These are phyloP conservation scores for Silurus aristotelis DNA, from an alignment of 2,797 vertebrate genomes.

Conservation along the genomic window DNA sequence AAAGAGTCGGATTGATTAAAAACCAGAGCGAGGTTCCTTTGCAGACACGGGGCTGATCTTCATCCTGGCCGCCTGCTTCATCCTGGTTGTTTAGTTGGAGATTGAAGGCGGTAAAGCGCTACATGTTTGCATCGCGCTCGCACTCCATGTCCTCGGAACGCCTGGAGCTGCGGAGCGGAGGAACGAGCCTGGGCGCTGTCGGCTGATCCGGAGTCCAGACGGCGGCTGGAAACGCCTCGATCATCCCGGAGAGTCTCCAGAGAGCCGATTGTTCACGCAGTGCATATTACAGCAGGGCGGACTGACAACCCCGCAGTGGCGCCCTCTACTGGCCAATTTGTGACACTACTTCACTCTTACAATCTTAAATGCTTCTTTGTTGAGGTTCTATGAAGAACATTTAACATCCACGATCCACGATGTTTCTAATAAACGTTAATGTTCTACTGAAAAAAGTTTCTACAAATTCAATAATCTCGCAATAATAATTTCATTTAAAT, in stretches of 20 bases:
- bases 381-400: too few species aligned
- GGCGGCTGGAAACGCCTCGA: conserved; percentile 60
- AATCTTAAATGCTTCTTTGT: too few species aligned
- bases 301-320: not conserved
- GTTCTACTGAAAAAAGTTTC: too few species aligned
- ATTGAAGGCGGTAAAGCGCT: not conserved
- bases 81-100: conserved; percentile 11
- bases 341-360: not conserved
- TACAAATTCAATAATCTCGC: too few species aligned
- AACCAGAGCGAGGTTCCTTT: not conserved
- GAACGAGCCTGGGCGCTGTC: not conserved
- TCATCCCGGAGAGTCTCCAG: conserved; percentile 48
- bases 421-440: too few species aligned
- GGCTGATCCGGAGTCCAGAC: conserved; percentile 45
- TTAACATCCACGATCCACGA: too few species aligned
- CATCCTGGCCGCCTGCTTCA: conserved; percentile 27
- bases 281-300: conserved; percentile 5
- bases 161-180: not conserved
- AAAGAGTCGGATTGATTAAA: too few species aligned
- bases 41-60: not conserved
- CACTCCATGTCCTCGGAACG: not conserved
- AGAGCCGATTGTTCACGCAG: conserved; percentile 51
- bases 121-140: conserved; percentile 29
- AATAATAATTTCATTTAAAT: too few species aligned
- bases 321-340: conserved; percentile 36